A percentile compares a stretch with the other conserved stretches of the same genome.
Conservation (phyloP, 2,888 invertebrate species). For the Drosophila meridiana region DNA sequence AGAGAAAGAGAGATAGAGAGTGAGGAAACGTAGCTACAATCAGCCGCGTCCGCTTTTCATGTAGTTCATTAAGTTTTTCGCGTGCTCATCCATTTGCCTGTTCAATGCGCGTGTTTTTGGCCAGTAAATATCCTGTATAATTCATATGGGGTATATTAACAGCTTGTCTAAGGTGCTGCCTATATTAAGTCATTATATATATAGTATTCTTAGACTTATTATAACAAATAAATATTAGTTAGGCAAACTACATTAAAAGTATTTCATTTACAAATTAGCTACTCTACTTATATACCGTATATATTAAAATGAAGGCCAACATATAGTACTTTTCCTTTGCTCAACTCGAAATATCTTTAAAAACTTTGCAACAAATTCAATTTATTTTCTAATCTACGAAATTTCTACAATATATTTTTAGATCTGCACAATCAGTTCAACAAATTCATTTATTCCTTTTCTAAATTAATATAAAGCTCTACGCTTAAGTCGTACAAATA, state of each 20-base stretch:
- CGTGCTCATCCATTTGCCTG: constrained; percentile 38
- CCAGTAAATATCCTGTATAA: constrained; percentile 31
- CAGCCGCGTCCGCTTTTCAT: constrained; percentile 57
- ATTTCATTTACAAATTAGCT: too few relatives aligned
- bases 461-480: constrained; percentile 6
- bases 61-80: constrained; percentile 77
- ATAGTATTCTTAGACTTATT: too few relatives aligned
- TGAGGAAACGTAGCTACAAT: constrained; percentile 47
- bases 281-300: background rate
- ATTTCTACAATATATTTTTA: background rate
- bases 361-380: background rate
- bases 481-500: constrained; percentile 8
- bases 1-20: constrained; percentile 9
- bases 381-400: background rate
- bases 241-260: too few relatives aligned
- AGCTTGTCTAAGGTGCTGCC: background rate
- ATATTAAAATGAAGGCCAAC: too few relatives aligned
- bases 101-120: constrained; percentile 40
- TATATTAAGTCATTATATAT: too few relatives aligned
- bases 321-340: background rate
- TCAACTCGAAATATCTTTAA: background rate
- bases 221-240: too few relatives aligned
- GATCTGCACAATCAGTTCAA: background rate
- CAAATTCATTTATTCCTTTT: constrained; percentile 7
- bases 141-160: background rate